Evolutionary conservation across 1,140 invertebrate genomes (phyloP).

Genomic region (Ridgeia piscesae): DNA sequence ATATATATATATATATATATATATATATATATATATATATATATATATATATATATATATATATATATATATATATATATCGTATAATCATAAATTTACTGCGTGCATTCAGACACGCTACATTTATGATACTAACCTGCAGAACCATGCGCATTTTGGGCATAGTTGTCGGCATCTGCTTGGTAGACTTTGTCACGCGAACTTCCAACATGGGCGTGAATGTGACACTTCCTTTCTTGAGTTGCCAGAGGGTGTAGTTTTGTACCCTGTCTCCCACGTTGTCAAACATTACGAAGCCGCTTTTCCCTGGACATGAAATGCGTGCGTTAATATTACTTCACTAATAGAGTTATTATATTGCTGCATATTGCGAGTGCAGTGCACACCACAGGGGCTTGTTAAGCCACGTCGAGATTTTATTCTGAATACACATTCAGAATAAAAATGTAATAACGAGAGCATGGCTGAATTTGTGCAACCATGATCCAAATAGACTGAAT

Average conservation of each 20-base stretch:
- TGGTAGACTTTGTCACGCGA: neutral
- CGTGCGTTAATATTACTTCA: neutral
- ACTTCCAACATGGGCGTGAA: neutral
- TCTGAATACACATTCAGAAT: too few relatives aligned
- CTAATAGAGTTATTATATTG: too few relatives aligned
- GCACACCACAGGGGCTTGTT: too few relatives aligned
- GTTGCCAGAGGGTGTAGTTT: constrained; percentile 25
- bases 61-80: constrained; percentile 23
- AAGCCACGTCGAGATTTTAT: too few relatives aligned
- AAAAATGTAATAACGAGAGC: too few relatives aligned
- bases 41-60: constrained; percentile 30
- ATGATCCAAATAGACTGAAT: too few relatives aligned
- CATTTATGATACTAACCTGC: neutral
- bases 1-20: neutral
- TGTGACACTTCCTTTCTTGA: neutral
- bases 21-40: constrained; percentile 26
- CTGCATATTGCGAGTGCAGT: too few relatives aligned
- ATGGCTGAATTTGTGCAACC: too few relatives aligned
- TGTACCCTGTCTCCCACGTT: constrained; percentile 20
- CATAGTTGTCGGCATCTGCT: neutral
- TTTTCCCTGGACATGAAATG: constrained; percentile 6
- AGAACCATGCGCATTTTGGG: neutral
- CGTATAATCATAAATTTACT: neutral
- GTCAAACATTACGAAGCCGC: constrained; percentile 23
- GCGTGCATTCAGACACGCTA: too few relatives aligned